Percentiles rank a stretch among this genome's conserved stretches.
These are phyloP conservation scores for Pelosia muscerda DNA, from an alignment of 2,888 invertebrate genomes.

Conservation along the genomic window DNA sequence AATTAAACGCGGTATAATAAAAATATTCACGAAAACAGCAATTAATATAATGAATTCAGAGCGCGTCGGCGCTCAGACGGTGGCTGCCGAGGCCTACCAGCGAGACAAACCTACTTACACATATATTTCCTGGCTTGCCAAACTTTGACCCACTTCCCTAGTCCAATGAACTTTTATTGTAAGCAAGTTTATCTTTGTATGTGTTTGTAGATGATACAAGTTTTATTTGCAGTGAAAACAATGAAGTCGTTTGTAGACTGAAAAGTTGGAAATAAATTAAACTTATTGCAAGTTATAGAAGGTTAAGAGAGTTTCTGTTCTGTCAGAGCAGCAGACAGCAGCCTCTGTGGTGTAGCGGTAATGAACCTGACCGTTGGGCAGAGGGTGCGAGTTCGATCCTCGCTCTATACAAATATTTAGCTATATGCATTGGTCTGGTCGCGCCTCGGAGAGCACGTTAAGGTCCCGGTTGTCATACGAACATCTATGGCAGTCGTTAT, in stretches of 20 bases:
- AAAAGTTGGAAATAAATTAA: too few species aligned
- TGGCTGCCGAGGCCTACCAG: slow-evolving; percentile 22
- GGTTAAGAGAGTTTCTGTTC: too few species aligned
- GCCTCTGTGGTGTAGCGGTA: too few species aligned
- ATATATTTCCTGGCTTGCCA: slow-evolving; percentile 67
- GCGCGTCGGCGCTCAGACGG: slow-evolving; percentile 49
- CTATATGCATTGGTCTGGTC: too few species aligned
- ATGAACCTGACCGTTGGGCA: too few species aligned
- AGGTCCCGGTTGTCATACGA: too few species aligned
- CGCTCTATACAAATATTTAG: too few species aligned
- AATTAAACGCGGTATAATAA: slow-evolving; percentile 47
- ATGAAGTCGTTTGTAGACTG: background rate
- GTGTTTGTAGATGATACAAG: background rate
- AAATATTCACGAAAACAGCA: slow-evolving; percentile 48
- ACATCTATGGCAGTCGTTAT: too few species aligned
- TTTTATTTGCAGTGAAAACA: background rate
- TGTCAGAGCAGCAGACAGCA: too few species aligned
- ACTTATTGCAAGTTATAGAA: too few species aligned
- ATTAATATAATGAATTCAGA: slow-evolving; percentile 56
- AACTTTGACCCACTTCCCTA: slow-evolving; percentile 73
- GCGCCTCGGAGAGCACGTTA: too few species aligned
- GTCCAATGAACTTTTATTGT: slow-evolving; percentile 72
- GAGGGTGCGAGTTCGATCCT: too few species aligned
- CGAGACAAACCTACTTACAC: slow-evolving; percentile 66
- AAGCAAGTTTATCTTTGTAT: slow-evolving; percentile 10